Conservation (phyloP, 1,140 invertebrate genomes). For the Tetraneura akinire region DNA sequence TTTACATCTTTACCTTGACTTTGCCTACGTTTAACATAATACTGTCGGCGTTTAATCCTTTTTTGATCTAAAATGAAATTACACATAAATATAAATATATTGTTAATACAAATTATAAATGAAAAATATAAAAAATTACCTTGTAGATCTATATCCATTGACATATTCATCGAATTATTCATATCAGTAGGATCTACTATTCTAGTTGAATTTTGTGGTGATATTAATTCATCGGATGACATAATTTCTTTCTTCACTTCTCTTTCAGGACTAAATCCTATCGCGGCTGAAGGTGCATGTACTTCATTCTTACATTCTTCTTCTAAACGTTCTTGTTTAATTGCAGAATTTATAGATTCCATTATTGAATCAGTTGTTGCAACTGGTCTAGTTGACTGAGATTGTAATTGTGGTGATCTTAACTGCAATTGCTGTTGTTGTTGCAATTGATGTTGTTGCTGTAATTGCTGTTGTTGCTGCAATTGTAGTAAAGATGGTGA, state of each 20-base stretch:
- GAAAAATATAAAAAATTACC: conserved; percentile 13
- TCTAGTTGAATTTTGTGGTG: conserved; percentile 58
- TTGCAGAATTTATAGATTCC: conserved; percentile 48
- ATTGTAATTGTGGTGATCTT: background rate
- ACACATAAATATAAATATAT: background rate
- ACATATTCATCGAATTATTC: conserved; percentile 26
- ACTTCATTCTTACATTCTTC: conserved; percentile 43
- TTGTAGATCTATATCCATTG: conserved; percentile 33
- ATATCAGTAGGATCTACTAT: conserved; percentile 34
- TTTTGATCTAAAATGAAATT: conserved; percentile 57
- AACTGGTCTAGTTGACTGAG: conserved; percentile 2
- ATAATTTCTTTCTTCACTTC: conserved; percentile 63
- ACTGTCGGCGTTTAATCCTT: conserved; percentile 77
- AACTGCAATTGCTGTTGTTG: conserved; percentile 2
- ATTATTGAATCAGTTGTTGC: conserved; percentile 40
- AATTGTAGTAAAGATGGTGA: background rate
- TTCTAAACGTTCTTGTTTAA: conserved; percentile 44
- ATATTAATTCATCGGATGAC: conserved; percentile 62
- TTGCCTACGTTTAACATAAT: conserved; percentile 78
- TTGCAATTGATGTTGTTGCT: background rate
- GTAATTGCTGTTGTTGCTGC: conserved; percentile 16
- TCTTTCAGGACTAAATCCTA: conserved; percentile 49
- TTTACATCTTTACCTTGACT: conserved; percentile 67
- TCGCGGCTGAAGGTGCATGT: conserved; percentile 39
- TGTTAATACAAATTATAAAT: background rate